Percentiles rank a stretch among this genome's conserved stretches.
Evolutionary conservation across 2,888 invertebrate species (phyloP).

Genomic region (Patella pellucida): DNA sequence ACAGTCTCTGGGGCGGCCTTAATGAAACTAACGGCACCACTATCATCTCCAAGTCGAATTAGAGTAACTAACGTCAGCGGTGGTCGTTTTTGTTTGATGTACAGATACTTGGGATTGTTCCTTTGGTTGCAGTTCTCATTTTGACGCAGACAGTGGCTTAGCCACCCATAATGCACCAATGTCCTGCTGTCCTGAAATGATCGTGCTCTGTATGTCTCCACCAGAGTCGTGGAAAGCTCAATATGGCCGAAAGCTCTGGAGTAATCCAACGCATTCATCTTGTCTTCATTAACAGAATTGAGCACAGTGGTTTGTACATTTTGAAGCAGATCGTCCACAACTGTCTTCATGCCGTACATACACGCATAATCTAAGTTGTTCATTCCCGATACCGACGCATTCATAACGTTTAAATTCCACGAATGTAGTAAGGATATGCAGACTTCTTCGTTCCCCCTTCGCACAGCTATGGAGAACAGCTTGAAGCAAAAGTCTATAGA

Average conservation of each 20-base stretch:
- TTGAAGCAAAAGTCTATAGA: not conserved
- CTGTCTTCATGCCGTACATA: constrained; percentile 26
- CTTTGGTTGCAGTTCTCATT: not conserved
- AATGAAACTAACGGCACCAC: constrained; percentile 15
- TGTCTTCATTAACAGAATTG: not conserved
- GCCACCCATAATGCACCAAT: not conserved
- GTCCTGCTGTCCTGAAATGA: too few relatives aligned
- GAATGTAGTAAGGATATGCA: not conserved
- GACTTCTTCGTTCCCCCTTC: constrained; percentile 30
- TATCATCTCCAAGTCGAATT: constrained; percentile 14
- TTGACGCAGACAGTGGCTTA: not conserved
- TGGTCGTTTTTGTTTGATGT: not conserved
- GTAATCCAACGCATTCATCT: not conserved
- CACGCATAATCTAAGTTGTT: constrained; percentile 36
- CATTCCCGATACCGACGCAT: constrained; percentile 22
- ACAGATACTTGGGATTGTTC: not conserved
- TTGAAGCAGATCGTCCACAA: constrained; percentile 10
- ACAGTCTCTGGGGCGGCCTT: constrained; percentile 28
- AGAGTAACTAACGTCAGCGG: not conserved
- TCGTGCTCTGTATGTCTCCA: not conserved
- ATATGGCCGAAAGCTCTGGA: not conserved
- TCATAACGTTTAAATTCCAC: constrained; percentile 21
- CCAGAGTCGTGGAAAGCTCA: not conserved
- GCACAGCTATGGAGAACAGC: constrained; percentile 27
- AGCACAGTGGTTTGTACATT: too few relatives aligned